Percentiles rank a stretch among this genome's conserved stretches.
Conservation (phyloP, 2,113 vertebrate species). For the Perca flavescens region DNA sequence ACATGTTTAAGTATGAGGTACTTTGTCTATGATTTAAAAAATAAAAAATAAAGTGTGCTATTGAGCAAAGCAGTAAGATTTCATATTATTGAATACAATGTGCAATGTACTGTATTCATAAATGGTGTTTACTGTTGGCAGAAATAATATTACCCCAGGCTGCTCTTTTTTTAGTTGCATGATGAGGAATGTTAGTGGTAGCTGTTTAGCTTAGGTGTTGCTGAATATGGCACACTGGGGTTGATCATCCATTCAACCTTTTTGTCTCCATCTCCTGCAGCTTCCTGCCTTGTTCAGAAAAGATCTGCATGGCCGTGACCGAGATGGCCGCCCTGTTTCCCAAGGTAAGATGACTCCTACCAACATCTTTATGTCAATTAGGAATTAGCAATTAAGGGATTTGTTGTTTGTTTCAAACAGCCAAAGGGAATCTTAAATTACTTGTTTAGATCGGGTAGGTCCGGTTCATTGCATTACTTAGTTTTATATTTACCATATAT, state of each 20-base stretch:
- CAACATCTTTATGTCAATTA: background rate
- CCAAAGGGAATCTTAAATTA: slow-evolving; percentile 10
- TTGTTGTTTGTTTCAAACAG: slow-evolving; percentile 49
- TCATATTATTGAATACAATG: background rate
- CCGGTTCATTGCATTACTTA: slow-evolving; percentile 20
- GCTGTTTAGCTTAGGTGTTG: background rate
- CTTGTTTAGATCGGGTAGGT: slow-evolving; percentile 3
- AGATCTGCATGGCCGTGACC: slow-evolving; percentile 94
- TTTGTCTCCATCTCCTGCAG: slow-evolving; percentile 75
- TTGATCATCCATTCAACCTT: slow-evolving; percentile 3
- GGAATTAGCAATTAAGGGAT: slow-evolving; percentile 13
- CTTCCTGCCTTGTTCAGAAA: slow-evolving; percentile 96
- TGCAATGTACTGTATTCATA: background rate
- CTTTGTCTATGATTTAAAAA: background rate
- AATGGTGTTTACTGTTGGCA: background rate
- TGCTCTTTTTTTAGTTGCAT: background rate
- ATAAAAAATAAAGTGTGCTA: background rate
- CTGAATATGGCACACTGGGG: background rate
- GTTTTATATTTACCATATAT: slow-evolving; percentile 26
- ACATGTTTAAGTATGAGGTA: background rate
- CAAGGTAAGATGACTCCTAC: slow-evolving; percentile 87
- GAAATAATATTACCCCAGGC: background rate
- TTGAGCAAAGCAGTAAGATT: background rate
- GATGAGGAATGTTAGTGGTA: background rate
- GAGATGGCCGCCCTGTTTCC: slow-evolving; percentile 98